Evolutionary conservation across 30 jellyfish, hydroid and myxozoan species (phyloP).

Genomic region (Turritopsis dohrnii): DNA sequence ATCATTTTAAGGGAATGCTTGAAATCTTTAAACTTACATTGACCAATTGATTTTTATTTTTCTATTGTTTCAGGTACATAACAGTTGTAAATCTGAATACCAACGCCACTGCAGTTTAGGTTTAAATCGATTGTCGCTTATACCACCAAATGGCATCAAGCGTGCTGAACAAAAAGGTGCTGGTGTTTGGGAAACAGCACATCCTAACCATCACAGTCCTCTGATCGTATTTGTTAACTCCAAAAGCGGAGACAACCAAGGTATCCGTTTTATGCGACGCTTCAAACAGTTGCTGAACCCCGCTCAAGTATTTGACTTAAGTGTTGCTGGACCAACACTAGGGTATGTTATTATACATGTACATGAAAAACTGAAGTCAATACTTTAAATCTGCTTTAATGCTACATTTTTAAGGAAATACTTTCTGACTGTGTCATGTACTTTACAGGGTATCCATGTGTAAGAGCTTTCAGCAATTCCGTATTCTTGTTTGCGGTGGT

Average conservation of each 20-base stretch:
- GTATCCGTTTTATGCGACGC: slow-evolving; percentile 89
- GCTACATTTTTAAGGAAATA: background rate
- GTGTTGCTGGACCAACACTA: slow-evolving; percentile 94
- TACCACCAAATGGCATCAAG: slow-evolving; percentile 78
- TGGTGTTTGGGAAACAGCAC: slow-evolving; percentile 82
- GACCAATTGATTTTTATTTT: no score
- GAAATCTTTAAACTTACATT: no score
- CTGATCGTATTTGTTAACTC: slow-evolving; percentile 93
- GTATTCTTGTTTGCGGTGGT: slow-evolving; percentile 96
- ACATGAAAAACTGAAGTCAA: background rate
- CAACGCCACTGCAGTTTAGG: slow-evolving; percentile 78
- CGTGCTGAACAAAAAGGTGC: slow-evolving; percentile 76
- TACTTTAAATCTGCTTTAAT: background rate
- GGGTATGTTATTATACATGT: slow-evolving; percentile 47
- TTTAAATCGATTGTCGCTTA: slow-evolving; percentile 66
- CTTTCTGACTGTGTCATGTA: background rate
- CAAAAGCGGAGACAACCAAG: slow-evolving; percentile 97
- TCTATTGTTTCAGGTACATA: slow-evolving; percentile 57
- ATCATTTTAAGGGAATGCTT: no score
- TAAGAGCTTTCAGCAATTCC: slow-evolving; percentile 78
- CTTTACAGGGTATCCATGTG: slow-evolving; percentile 63
- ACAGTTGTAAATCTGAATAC: slow-evolving; percentile 60
- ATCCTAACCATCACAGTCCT: slow-evolving; percentile 47
- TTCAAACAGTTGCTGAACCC: slow-evolving; percentile 87
- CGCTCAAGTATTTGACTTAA: slow-evolving; percentile 92